These are phyloP conservation scores for Heliconius charithonia DNA, from an alignment of 2,888 invertebrate species.

Conservation along the genomic window DNA sequence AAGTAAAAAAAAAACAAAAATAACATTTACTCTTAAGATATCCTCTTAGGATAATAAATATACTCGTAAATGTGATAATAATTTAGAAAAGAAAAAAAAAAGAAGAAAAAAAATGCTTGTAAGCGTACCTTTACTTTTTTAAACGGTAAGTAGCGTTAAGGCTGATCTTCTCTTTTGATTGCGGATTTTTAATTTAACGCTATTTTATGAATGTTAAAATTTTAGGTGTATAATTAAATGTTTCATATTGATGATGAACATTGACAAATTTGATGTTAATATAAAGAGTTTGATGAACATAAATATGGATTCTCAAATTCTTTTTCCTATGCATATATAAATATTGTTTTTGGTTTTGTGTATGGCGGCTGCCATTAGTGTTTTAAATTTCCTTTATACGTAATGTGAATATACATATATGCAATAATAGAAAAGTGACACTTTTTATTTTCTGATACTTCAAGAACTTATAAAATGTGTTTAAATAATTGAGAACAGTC, in stretches of 20 bases:
- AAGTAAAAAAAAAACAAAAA: conserved; percentile 55
- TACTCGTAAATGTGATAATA: conserved; percentile 81
- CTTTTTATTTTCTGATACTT: too few species aligned
- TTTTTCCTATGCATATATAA: neutral
- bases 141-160: conserved; percentile 62
- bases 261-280: neutral
- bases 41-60: conserved; percentile 67
- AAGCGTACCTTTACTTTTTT: conserved; percentile 63
- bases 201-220: conserved; percentile 8
- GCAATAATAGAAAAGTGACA: too few species aligned
- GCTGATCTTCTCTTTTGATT: conserved; percentile 53
- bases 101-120: conserved; percentile 66
- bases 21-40: conserved; percentile 64
- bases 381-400: neutral
- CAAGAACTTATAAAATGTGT: too few species aligned
- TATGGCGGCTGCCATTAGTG: neutral
- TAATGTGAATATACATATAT: neutral
- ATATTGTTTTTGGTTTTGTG: neutral
- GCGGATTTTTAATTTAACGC: conserved; percentile 28
- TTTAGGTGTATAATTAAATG: conserved; percentile 16
- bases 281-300: neutral
- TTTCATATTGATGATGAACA: neutral
- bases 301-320: neutral
- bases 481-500: too few species aligned
- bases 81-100: conserved; percentile 67